These are phyloP conservation scores for Rhinoptilus africanus DNA, from an alignment of 2,113 vertebrate species.

Conservation along the genomic window DNA sequence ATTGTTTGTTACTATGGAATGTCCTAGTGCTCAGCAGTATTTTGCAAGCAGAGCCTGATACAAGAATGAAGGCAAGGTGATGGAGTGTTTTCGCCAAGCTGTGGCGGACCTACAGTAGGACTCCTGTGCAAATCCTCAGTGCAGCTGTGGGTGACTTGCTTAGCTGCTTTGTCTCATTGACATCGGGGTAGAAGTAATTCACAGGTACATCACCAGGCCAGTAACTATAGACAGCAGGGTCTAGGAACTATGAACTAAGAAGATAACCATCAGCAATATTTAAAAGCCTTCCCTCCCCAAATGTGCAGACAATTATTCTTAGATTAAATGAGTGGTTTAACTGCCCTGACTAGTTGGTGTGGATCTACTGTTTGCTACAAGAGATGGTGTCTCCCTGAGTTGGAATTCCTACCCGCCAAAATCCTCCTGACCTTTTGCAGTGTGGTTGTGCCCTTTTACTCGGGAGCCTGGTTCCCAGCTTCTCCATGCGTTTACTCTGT, in stretches of 20 bases:
- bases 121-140: neutral
- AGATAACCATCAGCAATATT: neutral
- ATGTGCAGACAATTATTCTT: neutral
- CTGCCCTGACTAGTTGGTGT: neutral
- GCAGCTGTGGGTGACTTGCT: neutral
- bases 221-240: neutral
- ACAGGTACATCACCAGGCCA: neutral
- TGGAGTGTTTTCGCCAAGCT: neutral
- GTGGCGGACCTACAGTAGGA: rapidly evolving
- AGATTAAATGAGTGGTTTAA: neutral
- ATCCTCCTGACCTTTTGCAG: neutral
- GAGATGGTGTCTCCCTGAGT: neutral
- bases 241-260: neutral
- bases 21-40: neutral
- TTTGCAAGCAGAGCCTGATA: neutral
- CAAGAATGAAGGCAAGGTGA: neutral
- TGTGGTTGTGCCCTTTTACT: neutral
- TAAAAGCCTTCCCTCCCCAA: neutral
- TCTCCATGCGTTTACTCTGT: neutral
- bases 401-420: neutral
- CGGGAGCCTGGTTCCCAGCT: neutral
- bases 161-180: neutral
- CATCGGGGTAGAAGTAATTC: neutral
- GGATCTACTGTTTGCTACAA: neutral
- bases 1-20: neutral